Evolutionary conservation across 1,140 invertebrate genomes (phyloP).

Genomic region (Hylaeus volcanicus): DNA sequence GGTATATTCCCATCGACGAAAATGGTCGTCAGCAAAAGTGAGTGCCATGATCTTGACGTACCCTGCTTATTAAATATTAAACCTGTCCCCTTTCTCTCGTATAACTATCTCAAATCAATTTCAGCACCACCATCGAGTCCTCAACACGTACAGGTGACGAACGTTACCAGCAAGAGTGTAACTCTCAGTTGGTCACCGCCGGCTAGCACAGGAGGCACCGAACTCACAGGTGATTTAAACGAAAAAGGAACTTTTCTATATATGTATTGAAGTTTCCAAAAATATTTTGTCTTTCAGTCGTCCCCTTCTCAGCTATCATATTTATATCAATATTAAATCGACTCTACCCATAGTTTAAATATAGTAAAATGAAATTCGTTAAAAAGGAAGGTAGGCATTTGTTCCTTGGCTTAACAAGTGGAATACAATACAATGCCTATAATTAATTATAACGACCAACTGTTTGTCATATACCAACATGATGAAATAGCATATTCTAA

Average conservation of each 20-base stretch:
- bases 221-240: slow-evolving; percentile 86
- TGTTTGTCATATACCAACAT: no score
- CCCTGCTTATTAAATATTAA: neutral
- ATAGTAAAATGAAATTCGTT: no score
- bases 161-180: slow-evolving; percentile 91
- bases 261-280: neutral
- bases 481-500: no score
- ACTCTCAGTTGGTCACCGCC: slow-evolving; percentile 94
- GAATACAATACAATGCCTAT: no score
- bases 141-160: slow-evolving; percentile 87
- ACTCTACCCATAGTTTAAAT: no score
- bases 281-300: neutral
- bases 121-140: slow-evolving; percentile 91
- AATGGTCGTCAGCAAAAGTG: slow-evolving; percentile 73
- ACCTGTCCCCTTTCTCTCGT: neutral
- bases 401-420: no score
- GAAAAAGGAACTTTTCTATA: slow-evolving; percentile 5
- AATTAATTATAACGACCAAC: no score
- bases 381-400: no score
- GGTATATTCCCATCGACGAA: slow-evolving; percentile 82
- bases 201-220: slow-evolving; percentile 90
- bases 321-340: no score
- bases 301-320: no score
- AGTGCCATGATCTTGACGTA: slow-evolving; percentile 50
- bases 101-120: slow-evolving; percentile 16